A percentile compares a stretch with the other conserved stretches of the same genome.
These are phyloP conservation scores for Corvus hawaiiensis DNA, from an alignment of 2,113 vertebrate genomes.

Conservation along the genomic window DNA sequence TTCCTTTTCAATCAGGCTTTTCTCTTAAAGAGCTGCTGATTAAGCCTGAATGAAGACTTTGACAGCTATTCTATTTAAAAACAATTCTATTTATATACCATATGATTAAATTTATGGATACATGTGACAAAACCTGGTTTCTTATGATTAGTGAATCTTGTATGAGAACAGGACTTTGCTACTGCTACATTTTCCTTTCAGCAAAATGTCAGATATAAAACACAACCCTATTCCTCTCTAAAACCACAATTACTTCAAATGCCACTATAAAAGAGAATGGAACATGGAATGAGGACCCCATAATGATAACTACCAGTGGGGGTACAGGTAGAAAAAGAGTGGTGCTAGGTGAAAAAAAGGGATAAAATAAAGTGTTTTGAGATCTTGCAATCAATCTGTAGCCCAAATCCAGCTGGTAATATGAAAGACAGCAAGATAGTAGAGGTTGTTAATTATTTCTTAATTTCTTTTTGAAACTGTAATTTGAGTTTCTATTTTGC, in stretches of 20 bases:
- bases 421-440: background rate
- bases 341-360: rapidly evolving
- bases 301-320: background rate
- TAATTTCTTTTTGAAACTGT: background rate
- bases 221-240: background rate
- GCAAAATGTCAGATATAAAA: background rate
- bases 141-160: background rate
- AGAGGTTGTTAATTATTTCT: background rate
- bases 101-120: conserved; percentile 26
- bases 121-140: background rate
- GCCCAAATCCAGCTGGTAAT: background rate
- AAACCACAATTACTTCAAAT: background rate
- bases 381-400: background rate
- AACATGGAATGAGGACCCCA: background rate
- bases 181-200: background rate
- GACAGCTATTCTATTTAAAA: conserved; percentile 39
- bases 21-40: conserved; percentile 20
- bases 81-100: conserved; percentile 38
- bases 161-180: background rate
- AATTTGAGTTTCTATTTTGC: background rate
- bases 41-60: conserved; percentile 24
- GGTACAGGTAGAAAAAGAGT: background rate
- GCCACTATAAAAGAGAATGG: background rate
- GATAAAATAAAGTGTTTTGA: background rate
- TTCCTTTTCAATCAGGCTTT: conserved; percentile 18